Base-by-base conservation (phyloP, 2,797 vertebrate species). In the Galago senegalensis region DNA sequence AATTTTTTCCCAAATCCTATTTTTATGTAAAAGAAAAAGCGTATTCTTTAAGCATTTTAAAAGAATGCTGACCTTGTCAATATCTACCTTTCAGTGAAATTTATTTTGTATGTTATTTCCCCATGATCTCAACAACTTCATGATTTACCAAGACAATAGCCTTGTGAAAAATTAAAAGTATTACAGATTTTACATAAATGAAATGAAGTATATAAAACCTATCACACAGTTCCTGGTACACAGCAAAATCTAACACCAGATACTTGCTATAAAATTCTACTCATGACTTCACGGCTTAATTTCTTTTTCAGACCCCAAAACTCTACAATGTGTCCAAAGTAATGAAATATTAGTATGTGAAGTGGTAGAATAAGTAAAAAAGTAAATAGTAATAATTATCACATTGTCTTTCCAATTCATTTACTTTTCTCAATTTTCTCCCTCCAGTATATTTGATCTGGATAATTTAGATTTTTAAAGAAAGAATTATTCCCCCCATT, bases 281-380 rank as follows among this genome's bases (percentile, higher is more conserved):
- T 76, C 12, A 60, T 72, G 29, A 65, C 0, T 46, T 92, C 21
- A 65, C 2, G 58, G 40, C 12, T 90, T 92, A 73, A 70, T 87
- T 69, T 87, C 20, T 84, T 96, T 79, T 49, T 37, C n/a, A 82
- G 91, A 79, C 49, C 7, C 46, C 2, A 70, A 58, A 81, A 77
- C 2, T 81, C 25, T 29, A 87, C 14, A 85, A 92, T 87, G 1
- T 67, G 2, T 75, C 27, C 56, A 49, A n/a, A 88, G 14, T 65
- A 67, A 70, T 46, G 23, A 88, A 88, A 37, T 81, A 67, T 31
- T 56, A 75, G 77, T 89, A 60, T 29, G 84, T 63, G 82, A 18
- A 61, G 81, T 70, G 3, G 65, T 76, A 77, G 2, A 76, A 69
- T 89, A 89, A 70, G 4, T 79, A 40, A 91, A 94, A 87, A 92